phyloP scores from a whole-genome alignment of 1,140 invertebrate species.

The Macrobrachium nipponense region DNA sequence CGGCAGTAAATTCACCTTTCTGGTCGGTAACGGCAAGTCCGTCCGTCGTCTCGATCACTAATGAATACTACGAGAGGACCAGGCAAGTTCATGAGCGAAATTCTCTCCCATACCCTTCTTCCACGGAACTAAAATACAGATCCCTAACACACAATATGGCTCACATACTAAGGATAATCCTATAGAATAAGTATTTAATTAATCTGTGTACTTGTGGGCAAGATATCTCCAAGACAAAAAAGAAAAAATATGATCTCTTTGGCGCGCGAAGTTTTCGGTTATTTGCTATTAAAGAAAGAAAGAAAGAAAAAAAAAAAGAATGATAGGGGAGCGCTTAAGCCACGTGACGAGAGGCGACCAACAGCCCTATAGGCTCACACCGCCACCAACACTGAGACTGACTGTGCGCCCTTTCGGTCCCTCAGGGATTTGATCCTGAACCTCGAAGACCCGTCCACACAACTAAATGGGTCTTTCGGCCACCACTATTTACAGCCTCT shows the following conservation, averaged over 20 bases:
- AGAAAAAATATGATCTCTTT: not conserved
- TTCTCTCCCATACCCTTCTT: too few species aligned
- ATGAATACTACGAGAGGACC: too few species aligned
- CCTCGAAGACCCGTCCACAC: constrained; percentile 45
- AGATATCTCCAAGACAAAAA: not conserved
- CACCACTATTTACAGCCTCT: constrained; percentile 51
- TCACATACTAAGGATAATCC: not conserved
- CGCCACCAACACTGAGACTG: constrained; percentile 33
- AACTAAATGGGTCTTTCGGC: constrained; percentile 49
- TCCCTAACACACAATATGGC: constrained; percentile 8
- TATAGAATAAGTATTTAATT: too few species aligned
- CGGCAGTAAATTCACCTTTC: too few species aligned
- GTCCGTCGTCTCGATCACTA: too few species aligned
- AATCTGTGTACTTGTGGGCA: too few species aligned
- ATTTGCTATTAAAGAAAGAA: not conserved
- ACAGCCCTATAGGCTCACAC: constrained; percentile 5
- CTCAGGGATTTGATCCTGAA: constrained; percentile 27
- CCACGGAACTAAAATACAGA: not conserved
- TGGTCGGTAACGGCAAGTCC: too few species aligned
- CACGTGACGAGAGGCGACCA: constrained; percentile 21
- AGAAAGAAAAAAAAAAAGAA: not conserved
- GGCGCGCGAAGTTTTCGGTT: not conserved
- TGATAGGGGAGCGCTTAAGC: constrained; percentile 9
- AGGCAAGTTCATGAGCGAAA: too few species aligned
- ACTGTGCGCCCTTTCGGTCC: not conserved